phyloP scores from a whole-genome alignment of 2,797 vertebrate species.

The Novumbra hubbsi region DNA sequence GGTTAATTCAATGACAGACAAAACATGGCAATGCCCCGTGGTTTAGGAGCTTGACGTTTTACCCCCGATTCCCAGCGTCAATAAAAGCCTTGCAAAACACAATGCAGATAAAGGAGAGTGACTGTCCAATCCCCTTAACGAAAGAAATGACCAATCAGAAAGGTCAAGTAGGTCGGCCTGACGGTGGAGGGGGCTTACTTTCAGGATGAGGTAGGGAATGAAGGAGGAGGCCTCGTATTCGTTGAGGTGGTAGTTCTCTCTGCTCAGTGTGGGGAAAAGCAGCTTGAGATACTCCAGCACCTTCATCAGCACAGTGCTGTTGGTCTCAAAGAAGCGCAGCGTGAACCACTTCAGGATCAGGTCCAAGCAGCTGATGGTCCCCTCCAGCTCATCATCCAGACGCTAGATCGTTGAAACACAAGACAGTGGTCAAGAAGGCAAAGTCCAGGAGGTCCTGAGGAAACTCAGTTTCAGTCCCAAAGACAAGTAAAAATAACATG shows the following conservation, averaged over 20 bases:
- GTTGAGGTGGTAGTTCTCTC: constrained; percentile 89
- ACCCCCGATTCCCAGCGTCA: too few species aligned
- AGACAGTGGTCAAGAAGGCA: background rate
- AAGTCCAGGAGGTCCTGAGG: background rate
- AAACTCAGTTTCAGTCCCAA: background rate
- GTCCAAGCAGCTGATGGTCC: constrained; percentile 90
- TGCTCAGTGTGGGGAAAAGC: constrained; percentile 85
- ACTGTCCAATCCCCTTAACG: too few species aligned
- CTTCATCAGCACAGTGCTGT: constrained; percentile 97
- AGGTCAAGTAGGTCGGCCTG: background rate
- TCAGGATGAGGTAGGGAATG: constrained; percentile 92
- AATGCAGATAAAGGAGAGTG: background rate
- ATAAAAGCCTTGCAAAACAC: too few species aligned
- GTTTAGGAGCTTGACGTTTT: too few species aligned
- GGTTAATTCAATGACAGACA: too few species aligned
- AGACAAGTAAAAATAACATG: background rate
- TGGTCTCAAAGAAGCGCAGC: constrained; percentile 96
- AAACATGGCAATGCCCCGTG: too few species aligned
- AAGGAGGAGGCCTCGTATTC: constrained; percentile 96
- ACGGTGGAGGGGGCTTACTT: constrained; percentile 82
- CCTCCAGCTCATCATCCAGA: constrained; percentile 90
- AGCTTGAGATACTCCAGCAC: constrained; percentile 93
- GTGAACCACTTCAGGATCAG: constrained; percentile 97
- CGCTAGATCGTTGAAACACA: constrained; percentile 69
- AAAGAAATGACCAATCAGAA: background rate